A percentile compares a stretch with the other conserved stretches of the same genome.
Evolutionary conservation across 2,113 vertebrate genomes (phyloP).

Genomic region (sheep (Ovis aries)): ARS-UI_Ramb_v3.0 NC_056054.1:145548501-145549000

Average conservation of each 20-base stretch:
- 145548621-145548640: slow-evolving; percentile 26
- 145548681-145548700: slow-evolving; percentile 41
- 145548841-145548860: neutral
- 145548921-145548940: neutral
- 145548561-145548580: slow-evolving; percentile 79
- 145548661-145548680: slow-evolving; percentile 23
- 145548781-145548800: neutral
- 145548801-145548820: neutral
- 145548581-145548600: slow-evolving; percentile 79
- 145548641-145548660: slow-evolving; percentile 49
- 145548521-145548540: slow-evolving; percentile 88
- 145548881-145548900: neutral
- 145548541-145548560: slow-evolving; percentile 81
- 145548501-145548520: slow-evolving; percentile 92
- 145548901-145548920: neutral
- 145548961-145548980: neutral
- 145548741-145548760: neutral
- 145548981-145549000: neutral
- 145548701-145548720: neutral
- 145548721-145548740: neutral
- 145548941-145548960: neutral
- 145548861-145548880: neutral
- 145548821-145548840: neutral
- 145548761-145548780: neutral
- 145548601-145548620: slow-evolving; percentile 69